Evolutionary conservation across 2,113 vertebrate species (phyloP).

Genomic region (Machaerirhynchus nigripectus): DNA sequence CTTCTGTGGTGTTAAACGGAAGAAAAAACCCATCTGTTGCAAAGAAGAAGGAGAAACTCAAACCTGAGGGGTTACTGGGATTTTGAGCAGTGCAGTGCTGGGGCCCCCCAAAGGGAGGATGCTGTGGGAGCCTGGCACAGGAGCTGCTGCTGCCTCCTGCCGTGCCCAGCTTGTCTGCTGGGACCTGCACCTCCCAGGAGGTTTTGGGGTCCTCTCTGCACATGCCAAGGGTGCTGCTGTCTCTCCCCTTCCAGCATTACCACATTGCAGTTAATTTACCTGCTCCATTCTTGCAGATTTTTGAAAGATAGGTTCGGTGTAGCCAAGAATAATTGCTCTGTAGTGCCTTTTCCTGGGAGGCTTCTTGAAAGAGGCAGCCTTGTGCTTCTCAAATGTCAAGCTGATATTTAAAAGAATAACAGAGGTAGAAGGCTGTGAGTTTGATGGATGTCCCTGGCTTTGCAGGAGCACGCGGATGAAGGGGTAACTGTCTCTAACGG

Average conservation of each 20-base stretch:
- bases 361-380: background rate
- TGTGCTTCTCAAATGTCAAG: background rate
- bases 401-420: background rate
- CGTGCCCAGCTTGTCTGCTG: background rate
- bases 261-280: rapidly evolving
- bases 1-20: background rate
- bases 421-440: background rate
- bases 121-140: background rate
- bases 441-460: background rate
- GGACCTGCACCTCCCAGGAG: background rate
- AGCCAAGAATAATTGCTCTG: background rate
- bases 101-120: background rate
- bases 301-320: background rate
- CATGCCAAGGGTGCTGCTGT: rapidly evolving
- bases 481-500: background rate
- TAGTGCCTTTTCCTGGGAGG: background rate
- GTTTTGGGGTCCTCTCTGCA: background rate
- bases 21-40: background rate
- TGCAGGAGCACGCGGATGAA: background rate
- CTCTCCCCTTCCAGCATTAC: background rate
- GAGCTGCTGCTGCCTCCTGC: background rate
- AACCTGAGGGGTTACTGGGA: background rate
- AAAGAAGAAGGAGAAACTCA: background rate
- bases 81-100: background rate
- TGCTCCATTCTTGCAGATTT: background rate